These are phyloP conservation scores for Drosophila kokeensis DNA, from an alignment of 2,888 invertebrate species.

Conservation along the genomic window DNA sequence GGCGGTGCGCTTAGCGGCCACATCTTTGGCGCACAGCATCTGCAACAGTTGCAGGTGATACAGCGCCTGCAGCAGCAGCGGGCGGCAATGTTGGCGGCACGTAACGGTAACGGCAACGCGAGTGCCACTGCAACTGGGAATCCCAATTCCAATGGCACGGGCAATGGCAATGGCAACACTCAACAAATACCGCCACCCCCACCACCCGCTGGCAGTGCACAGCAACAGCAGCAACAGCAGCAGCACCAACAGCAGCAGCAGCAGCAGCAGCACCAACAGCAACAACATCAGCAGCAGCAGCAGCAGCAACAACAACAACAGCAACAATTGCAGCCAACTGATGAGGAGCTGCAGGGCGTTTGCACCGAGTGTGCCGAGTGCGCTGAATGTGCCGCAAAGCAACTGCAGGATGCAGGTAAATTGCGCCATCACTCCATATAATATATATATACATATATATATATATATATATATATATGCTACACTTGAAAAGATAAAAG, in stretches of 20 bases:
- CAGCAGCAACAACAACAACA: conserved; percentile 59
- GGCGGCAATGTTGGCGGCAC: conserved; percentile 86
- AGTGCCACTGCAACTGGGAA: background rate
- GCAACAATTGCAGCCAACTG: conserved; percentile 64
- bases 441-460: background rate
- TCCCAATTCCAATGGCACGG: background rate
- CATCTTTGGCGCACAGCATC: conserved; percentile 88
- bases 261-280: conserved; percentile 40
- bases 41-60: conserved; percentile 88
- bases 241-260: conserved; percentile 59
- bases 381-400: conserved; percentile 85
- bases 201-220: conserved; percentile 56
- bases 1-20: conserved; percentile 88
- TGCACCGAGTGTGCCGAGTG: conserved; percentile 85
- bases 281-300: conserved; percentile 50
- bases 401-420: conserved; percentile 84
- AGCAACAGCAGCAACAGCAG: conserved; percentile 53
- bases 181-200: conserved; percentile 71
- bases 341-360: conserved; percentile 83
- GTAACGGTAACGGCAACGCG: conserved; percentile 66
- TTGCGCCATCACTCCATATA: background rate
- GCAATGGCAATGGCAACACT: conserved; percentile 56
- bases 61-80: conserved; percentile 88
- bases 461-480: background rate
- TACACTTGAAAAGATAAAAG: background rate